Percentiles rank a stretch among this genome's conserved stretches.
Evolutionary conservation across 1,140 invertebrate species (phyloP).

Genomic region (Leptoteleia sp.): DNA sequence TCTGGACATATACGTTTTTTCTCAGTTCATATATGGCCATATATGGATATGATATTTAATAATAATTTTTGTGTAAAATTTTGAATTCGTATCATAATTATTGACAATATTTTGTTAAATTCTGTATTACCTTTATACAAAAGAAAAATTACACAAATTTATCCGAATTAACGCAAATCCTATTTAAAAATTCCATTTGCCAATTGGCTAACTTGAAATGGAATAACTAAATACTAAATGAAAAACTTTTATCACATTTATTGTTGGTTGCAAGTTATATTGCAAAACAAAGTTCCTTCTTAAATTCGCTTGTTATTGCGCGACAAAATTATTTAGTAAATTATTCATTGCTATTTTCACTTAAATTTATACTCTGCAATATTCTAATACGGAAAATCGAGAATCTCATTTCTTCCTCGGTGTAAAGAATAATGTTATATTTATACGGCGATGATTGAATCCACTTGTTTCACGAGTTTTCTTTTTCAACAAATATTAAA

Average conservation of each 20-base stretch:
- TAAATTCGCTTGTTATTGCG: background rate
- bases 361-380: background rate
- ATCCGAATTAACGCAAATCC: slow-evolving; percentile 21
- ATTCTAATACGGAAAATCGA: too few relatives aligned
- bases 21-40: too few relatives aligned
- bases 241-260: slow-evolving; percentile 37
- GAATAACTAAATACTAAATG: slow-evolving; percentile 31
- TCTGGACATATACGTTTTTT: too few relatives aligned
- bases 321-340: background rate
- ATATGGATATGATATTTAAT: too few relatives aligned
- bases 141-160: slow-evolving; percentile 16
- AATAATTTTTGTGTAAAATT: too few relatives aligned
- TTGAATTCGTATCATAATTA: too few relatives aligned
- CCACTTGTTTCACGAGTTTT: too few relatives aligned
- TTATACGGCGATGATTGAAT: too few relatives aligned
- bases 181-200: slow-evolving; percentile 22
- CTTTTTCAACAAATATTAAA: too few relatives aligned
- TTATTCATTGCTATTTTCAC: background rate
- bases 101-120: too few relatives aligned
- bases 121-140: background rate
- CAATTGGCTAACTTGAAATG: slow-evolving; percentile 31
- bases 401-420: too few relatives aligned
- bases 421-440: too few relatives aligned
- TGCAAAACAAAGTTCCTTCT: slow-evolving; percentile 14
- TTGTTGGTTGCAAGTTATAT: slow-evolving; percentile 22